These are phyloP conservation scores for Phyllotis vaccarum DNA, from an alignment of 2,797 vertebrate genomes.

Conservation along the genomic window DNA sequence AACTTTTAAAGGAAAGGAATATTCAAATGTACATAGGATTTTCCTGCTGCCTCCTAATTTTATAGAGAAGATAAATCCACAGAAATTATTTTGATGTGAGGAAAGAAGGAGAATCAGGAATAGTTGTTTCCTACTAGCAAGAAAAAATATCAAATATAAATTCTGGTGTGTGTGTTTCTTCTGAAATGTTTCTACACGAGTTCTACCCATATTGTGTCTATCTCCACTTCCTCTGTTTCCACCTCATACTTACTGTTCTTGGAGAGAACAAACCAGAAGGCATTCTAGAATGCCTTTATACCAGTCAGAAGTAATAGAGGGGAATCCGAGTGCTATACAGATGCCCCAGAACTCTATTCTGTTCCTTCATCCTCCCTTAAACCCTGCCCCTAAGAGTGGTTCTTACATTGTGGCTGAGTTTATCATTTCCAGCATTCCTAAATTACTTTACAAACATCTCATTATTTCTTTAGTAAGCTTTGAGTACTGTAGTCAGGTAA, in stretches of 20 bases:
- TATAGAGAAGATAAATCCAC: slow-evolving; percentile 18
- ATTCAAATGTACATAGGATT: not conserved
- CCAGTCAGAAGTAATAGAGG: slow-evolving; percentile 58
- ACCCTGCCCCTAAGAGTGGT: not conserved
- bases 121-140: not conserved
- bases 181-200: not conserved
- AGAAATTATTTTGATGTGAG: slow-evolving; percentile 22
- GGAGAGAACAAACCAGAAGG: slow-evolving; percentile 64
- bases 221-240: not conserved
- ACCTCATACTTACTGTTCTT: not conserved
- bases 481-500: slow-evolving; percentile 72
- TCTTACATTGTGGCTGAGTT: slow-evolving; percentile 51
- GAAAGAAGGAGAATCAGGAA: slow-evolving; percentile 9
- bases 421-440: slow-evolving; percentile 54
- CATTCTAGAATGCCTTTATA: slow-evolving; percentile 74
- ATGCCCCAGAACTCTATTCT: slow-evolving; percentile 32
- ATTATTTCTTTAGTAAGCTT: slow-evolving; percentile 62
- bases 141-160: slow-evolving; percentile 5
- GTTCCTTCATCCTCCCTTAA: not conserved
- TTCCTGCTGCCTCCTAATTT: not conserved
- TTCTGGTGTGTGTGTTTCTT: not conserved
- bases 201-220: not conserved
- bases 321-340: slow-evolving; percentile 9
- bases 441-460: slow-evolving; percentile 56
- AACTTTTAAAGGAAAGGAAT: slow-evolving; percentile 10